A percentile compares a stretch with the other conserved stretches of the same genome.
These are phyloP conservation scores for Cephus runcator DNA, from an alignment of 2,888 invertebrate genomes.

Conservation along the genomic window DNA sequence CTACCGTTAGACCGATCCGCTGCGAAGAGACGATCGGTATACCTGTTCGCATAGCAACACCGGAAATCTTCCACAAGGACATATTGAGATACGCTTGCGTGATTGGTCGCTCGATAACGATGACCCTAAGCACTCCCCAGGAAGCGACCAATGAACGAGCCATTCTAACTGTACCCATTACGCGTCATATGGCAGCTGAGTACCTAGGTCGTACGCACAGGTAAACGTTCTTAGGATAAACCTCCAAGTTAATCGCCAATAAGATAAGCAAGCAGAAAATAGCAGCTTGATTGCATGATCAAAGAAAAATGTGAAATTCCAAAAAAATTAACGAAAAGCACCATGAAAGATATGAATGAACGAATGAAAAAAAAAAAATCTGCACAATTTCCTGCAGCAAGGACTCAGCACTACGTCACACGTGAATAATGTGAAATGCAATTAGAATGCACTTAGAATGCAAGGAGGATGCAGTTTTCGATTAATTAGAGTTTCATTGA, in stretches of 20 bases:
- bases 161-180: slow-evolving; percentile 5
- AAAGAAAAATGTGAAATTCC: not conserved
- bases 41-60: slow-evolving; percentile 38
- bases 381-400: not conserved
- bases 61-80: slow-evolving; percentile 33
- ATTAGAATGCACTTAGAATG: not conserved
- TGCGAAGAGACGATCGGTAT: slow-evolving; percentile 26
- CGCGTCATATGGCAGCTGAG: not conserved
- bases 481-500: too few species aligned
- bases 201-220: not conserved
- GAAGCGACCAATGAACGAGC: not conserved
- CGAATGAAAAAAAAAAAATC: not conserved
- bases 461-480: not conserved
- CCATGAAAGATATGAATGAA: not conserved
- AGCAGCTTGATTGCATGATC: not conserved
- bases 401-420: not conserved
- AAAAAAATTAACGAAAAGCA: not conserved
- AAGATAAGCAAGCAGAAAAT: not conserved
- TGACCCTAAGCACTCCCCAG: slow-evolving; percentile 1
- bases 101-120: not conserved
- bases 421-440: not conserved
- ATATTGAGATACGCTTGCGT: not conserved
- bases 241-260: not conserved
- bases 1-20: slow-evolving; percentile 53
- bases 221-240: not conserved